Conservation (phyloP, 2,113 vertebrate genomes). For the Nothocercus julius region DNA sequence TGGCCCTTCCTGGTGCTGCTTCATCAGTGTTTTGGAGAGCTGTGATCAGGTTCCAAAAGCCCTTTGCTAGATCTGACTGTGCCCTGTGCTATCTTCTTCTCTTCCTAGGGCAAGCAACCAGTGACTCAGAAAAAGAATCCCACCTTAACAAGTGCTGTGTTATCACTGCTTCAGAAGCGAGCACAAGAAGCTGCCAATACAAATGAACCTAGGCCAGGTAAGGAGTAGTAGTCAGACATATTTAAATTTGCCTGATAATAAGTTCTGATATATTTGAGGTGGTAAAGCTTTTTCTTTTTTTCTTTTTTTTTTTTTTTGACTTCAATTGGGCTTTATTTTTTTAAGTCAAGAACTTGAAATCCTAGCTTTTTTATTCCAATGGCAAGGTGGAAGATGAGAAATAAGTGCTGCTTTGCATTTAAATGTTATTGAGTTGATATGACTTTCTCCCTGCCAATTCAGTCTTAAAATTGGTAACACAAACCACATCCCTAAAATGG, state of each 20-base stretch:
- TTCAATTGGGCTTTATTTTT: too few species aligned
- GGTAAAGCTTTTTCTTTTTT: neutral
- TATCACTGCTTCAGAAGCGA: slow-evolving; percentile 47
- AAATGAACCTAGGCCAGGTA: neutral
- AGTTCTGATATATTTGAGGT: neutral
- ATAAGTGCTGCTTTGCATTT: neutral
- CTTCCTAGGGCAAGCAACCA: slow-evolving; percentile 34
- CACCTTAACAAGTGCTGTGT: slow-evolving; percentile 30
- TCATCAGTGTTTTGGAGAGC: neutral
- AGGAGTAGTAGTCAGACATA: neutral
- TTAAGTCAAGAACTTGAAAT: neutral
- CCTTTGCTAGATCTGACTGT: neutral
- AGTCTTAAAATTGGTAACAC: neutral
- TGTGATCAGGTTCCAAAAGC: neutral
- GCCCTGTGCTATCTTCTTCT: neutral
- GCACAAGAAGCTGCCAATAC: neutral
- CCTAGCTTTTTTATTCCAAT: neutral
- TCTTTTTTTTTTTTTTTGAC: neutral
- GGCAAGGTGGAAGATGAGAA: neutral
- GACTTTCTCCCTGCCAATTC: neutral
- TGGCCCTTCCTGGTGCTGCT: neutral
- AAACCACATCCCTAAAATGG: neutral
- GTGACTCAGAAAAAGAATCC: slow-evolving; percentile 11
- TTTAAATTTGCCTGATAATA: neutral
- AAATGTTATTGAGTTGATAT: neutral